Percentiles rank a stretch among this genome's conserved stretches.
Conservation (phyloP, 1,140 invertebrate species). For the Neuroterus valhalla region DNA sequence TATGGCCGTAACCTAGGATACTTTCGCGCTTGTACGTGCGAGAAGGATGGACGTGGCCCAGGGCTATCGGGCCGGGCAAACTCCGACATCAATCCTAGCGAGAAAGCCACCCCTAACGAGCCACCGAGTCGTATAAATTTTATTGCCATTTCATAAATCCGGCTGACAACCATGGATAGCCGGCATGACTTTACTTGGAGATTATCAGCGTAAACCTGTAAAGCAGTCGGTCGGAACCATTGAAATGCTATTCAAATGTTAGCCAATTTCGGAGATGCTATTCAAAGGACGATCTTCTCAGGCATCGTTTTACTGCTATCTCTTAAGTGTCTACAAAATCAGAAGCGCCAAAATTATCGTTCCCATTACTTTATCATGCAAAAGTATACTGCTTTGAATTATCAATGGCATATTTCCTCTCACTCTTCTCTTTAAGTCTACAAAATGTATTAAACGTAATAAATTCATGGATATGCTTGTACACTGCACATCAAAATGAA, state of each 20-base stretch:
- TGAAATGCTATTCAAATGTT: slow-evolving; percentile 32
- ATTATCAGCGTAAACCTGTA: slow-evolving; percentile 60
- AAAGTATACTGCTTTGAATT: neutral
- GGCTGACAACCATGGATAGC: slow-evolving; percentile 58
- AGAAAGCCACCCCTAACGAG: slow-evolving; percentile 62
- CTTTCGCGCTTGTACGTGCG: neutral
- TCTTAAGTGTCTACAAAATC: slow-evolving; percentile 3
- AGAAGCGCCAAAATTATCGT: neutral
- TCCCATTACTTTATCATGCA: neutral
- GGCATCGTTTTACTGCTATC: slow-evolving; percentile 17
- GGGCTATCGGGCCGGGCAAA: slow-evolving; percentile 4
- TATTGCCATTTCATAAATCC: slow-evolving; percentile 68
- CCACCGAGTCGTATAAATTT: slow-evolving; percentile 69
- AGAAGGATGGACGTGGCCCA: neutral
- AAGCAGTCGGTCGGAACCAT: slow-evolving; percentile 45
- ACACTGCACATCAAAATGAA: too few species aligned
- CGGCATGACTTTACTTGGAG: slow-evolving; percentile 51
- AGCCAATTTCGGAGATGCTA: slow-evolving; percentile 23
- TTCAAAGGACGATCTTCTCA: slow-evolving; percentile 25
- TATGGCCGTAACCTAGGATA: slow-evolving; percentile 1
- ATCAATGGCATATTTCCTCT: neutral
- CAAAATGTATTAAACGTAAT: too few species aligned
- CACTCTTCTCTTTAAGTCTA: too few species aligned
- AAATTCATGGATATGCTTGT: too few species aligned
- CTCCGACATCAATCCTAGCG: slow-evolving; percentile 61